These are phyloP conservation scores for Tachycineta bicolor DNA, from an alignment of 2,113 vertebrate species.

Conservation along the genomic window DNA sequence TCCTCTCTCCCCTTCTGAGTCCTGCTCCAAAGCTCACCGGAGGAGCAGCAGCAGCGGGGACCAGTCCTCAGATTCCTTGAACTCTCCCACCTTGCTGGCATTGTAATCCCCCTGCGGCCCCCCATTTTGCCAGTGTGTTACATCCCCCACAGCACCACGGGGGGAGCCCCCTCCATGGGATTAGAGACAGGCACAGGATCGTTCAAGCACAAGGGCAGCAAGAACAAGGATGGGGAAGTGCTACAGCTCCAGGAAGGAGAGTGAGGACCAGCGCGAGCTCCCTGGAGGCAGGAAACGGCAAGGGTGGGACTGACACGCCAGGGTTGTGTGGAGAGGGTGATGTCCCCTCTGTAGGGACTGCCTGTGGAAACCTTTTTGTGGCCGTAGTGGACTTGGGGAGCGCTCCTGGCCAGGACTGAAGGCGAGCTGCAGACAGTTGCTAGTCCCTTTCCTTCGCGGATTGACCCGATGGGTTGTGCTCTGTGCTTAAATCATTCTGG, in stretches of 20 bases:
- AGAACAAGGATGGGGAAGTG: constrained; percentile 56
- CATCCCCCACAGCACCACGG: constrained; percentile 31
- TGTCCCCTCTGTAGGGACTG: neutral
- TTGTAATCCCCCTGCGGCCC: constrained; percentile 81
- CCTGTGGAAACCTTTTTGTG: constrained; percentile 29
- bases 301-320: neutral
- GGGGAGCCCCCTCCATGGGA: constrained; percentile 34
- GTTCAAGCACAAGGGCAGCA: constrained; percentile 61
- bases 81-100: constrained; percentile 96
- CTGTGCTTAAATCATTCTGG: constrained; percentile 74
- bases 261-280: constrained; percentile 46
- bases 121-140: constrained; percentile 64
- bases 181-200: constrained; percentile 74
- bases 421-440: constrained; percentile 50
- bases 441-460: constrained; percentile 58
- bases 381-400: neutral
- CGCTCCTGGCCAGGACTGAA: constrained; percentile 29
- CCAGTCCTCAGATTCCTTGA: constrained; percentile 99
- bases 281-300: constrained; percentile 16
- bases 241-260: constrained; percentile 54
- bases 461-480: constrained; percentile 28
- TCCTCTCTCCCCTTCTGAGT: constrained; percentile 93
- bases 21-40: constrained; percentile 98
- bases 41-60: constrained; percentile 99
- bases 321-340: constrained; percentile 16